These are phyloP conservation scores for Melospiza georgiana DNA, from an alignment of 2,113 vertebrate genomes.

Conservation along the genomic window DNA sequence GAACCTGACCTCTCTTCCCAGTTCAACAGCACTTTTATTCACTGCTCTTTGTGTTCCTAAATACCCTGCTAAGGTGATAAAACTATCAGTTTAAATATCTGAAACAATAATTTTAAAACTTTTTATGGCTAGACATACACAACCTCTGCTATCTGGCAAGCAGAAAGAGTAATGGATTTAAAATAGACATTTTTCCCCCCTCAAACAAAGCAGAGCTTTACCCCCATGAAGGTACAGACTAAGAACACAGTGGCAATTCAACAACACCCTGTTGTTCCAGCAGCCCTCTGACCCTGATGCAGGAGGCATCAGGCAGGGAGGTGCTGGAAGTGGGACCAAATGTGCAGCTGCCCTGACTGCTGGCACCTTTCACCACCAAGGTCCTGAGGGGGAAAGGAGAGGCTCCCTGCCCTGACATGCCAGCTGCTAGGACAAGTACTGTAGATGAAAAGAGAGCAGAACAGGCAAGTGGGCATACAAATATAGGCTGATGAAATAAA, in stretches of 20 bases:
- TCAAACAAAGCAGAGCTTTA: background rate
- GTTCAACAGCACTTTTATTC: background rate
- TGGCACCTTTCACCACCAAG: accelerated
- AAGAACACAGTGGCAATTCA: background rate
- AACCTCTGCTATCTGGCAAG: background rate
- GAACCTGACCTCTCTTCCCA: background rate
- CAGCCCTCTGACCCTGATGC: background rate
- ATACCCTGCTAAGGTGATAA: background rate
- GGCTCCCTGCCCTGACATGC: background rate
- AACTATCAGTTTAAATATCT: background rate
- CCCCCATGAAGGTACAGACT: background rate
- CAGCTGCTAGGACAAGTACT: background rate
- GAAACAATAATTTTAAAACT: background rate
- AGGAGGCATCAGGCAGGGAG: background rate
- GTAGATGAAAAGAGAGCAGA: background rate
- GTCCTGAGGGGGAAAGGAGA: background rate
- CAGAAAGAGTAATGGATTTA: background rate
- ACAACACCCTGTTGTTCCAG: background rate
- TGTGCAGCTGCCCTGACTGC: background rate
- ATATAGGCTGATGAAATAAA: background rate
- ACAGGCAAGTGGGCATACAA: background rate
- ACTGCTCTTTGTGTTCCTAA: background rate
- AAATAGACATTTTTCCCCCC: background rate
- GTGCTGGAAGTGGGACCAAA: background rate
- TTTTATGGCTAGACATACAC: background rate